Evolutionary conservation across 2,888 invertebrate genomes (phyloP), one percentile per base, ranked within the genome.

Genomic region (Acronicta aceris): DNA sequence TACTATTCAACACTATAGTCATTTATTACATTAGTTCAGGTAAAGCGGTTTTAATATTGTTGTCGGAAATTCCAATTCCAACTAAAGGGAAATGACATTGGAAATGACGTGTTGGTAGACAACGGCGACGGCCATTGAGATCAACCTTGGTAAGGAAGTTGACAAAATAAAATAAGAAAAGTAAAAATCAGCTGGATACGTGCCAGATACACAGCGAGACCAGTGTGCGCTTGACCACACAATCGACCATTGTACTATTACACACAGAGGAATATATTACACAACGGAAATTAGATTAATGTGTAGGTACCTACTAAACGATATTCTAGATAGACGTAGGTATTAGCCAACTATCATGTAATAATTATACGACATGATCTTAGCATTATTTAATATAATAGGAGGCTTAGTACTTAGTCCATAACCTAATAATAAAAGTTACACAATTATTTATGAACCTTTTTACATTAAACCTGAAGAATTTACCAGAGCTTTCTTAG

Each of bases 101-200:
- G 82, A 78, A 72, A 78, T 74, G 76, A 81, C 79, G 79, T 76
- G 12, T 12, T 33, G 3, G 62, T 60, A 48, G 38, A 15, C 49
- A 53, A 64, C 58, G 54, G 76, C 81, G 74, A 76, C 78, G 76
- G 82, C 82, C 85, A 88, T 87, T 88, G 79, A 83, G 76, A 81
- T 72, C 82, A 87, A 87, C 90, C 91, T 90, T 91, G 91, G 75
- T 73, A 74, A 76, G 75, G 82, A 88, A 88, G 88, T 90, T 91
- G 91, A 91, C 90, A 90, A 90, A 89, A 87, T 87, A 85, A 78
- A 80, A 74, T 71, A 71, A 78, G 82, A 85, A 89, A 88, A 88
- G 83, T 86, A 85, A 81, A 85, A 83, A 78, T 75, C 68, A 59
- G 71, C 83, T 93, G 94, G 94, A 90, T 81, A 40, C n/a, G 46